Percentiles rank a stretch among this genome's conserved stretches.
These are phyloP conservation scores for Itoplectis maculator DNA, from an alignment of 2,888 invertebrate genomes.

Conservation along the genomic window DNA sequence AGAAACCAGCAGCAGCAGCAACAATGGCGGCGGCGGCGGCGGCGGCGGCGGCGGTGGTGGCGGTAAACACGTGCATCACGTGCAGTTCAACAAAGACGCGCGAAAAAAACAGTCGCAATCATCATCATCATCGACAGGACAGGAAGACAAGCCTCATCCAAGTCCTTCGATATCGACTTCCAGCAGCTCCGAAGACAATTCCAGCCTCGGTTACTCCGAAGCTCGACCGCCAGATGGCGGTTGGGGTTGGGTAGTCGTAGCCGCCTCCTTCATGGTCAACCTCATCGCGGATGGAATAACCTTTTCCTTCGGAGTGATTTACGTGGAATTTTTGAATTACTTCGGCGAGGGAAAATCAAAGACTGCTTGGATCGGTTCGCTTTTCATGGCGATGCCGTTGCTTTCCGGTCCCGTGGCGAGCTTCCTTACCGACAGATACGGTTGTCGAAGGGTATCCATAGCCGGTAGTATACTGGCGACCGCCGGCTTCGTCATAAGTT, in stretches of 20 bases:
- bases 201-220: constrained; percentile 88
- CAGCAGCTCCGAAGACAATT: constrained; percentile 87
- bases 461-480: constrained; percentile 91
- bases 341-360: constrained; percentile 94
- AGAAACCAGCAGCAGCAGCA: constrained; percentile 74
- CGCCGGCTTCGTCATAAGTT: constrained; percentile 91
- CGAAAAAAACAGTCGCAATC: constrained; percentile 63
- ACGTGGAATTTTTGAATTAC: constrained; percentile 93
- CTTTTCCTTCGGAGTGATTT: constrained; percentile 96
- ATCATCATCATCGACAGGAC: too few relatives aligned
- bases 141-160: constrained; percentile 72
- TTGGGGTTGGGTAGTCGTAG: constrained; percentile 97
- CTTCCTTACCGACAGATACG: constrained; percentile 93
- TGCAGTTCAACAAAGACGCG: constrained; percentile 81
- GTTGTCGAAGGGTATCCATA: constrained; percentile 92
- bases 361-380: constrained; percentile 95
- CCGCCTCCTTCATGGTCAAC: constrained; percentile 95
- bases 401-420: constrained; percentile 94
- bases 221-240: constrained; percentile 94
- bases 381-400: constrained; percentile 96
- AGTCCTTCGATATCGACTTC: constrained; percentile 83
- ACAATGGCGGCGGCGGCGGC: too few relatives aligned
- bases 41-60: too few relatives aligned
- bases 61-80: constrained; percentile 76
- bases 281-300: constrained; percentile 96